Evolutionary conservation across 1,140 invertebrate species (phyloP), one percentile per base, ranked within the genome.

Genomic region (Himalopsyche phryganea): DNA sequence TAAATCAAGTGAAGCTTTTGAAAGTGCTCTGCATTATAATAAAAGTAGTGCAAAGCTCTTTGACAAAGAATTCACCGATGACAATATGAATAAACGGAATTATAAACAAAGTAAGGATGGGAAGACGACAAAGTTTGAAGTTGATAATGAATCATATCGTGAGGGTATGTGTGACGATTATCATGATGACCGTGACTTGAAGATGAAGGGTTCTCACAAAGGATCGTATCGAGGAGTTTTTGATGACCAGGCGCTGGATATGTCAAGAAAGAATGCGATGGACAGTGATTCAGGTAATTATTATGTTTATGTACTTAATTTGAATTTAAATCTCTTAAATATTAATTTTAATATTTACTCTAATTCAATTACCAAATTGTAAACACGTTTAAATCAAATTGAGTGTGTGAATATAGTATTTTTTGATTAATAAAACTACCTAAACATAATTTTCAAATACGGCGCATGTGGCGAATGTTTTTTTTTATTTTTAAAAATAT

Each of bases 201-300:
- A 28, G 23, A 28, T 28, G 23, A 28, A 28, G 23, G 9, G 23
- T 28, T 9, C 23, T 28, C 23, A 9, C 9, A 28, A 28, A 28
- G 23, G 23, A 5, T 3, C 23, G 9, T 53, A 33, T 18, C 23
- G 41, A 33, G 40, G 50, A 15, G 23, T 15, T 15, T 44, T 11
- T 32, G 67, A 67, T 41, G 71, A 75, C 36, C 65, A 67, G 15
- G 73, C 73, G 13, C 62, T 75, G 63, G 73, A 75, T 65, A 75
- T 75, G 73, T 67, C 70, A 5, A 75, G 70, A 50, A 64, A 64
- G 50, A 46, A 51, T 40, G 58, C 45, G 42, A n/a, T 64, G 1
- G 61, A 63, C 15, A 63, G 51, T 35, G 61, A 63, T 48, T 63
- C 62, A 53, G 62, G 62, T 64, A 52, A 42, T n/a, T n/a, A n/a